Conservation (phyloP, 92 coral and sea anemone genomes). For the Epizoanthus rinbou region DNA sequence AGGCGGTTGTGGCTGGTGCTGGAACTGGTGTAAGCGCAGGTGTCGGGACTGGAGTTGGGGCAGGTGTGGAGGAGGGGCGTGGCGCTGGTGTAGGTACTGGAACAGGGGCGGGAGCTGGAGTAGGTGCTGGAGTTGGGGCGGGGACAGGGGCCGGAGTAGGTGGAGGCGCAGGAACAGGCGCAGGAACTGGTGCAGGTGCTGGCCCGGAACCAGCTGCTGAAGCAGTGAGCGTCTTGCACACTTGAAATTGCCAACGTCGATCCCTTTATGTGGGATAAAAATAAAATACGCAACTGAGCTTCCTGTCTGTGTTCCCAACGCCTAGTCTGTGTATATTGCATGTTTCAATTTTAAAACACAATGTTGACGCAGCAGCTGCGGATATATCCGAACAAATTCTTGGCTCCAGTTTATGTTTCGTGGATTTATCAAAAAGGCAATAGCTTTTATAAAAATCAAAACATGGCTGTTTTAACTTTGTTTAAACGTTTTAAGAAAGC, state of each 20-base stretch:
- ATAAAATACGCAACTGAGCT: neutral
- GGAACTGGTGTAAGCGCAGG: neutral
- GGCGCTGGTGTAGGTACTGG: neutral
- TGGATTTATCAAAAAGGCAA: no score
- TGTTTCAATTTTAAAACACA: neutral
- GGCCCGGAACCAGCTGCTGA: neutral
- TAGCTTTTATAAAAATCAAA: no score
- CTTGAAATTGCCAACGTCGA: constrained; percentile 43
- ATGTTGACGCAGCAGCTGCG: neutral
- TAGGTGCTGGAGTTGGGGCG: neutral
- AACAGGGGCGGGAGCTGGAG: constrained; percentile 5
- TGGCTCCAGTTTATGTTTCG: no score
- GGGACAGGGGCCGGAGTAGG: neutral
- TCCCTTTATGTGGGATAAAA: neutral
- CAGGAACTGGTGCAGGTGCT: neutral
- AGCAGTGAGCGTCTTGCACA: constrained; percentile 25
- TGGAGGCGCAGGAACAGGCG: neutral
- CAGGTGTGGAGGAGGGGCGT: neutral
- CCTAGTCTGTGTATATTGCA: neutral
- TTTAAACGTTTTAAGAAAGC: no score
- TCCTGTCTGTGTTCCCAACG: neutral
- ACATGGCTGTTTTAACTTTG: no score
- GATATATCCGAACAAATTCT: no score
- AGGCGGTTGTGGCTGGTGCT: neutral
- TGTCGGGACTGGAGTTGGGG: neutral